Conservation (phyloP, 2,797 vertebrate species). For the Rallus crepitans region DNA sequence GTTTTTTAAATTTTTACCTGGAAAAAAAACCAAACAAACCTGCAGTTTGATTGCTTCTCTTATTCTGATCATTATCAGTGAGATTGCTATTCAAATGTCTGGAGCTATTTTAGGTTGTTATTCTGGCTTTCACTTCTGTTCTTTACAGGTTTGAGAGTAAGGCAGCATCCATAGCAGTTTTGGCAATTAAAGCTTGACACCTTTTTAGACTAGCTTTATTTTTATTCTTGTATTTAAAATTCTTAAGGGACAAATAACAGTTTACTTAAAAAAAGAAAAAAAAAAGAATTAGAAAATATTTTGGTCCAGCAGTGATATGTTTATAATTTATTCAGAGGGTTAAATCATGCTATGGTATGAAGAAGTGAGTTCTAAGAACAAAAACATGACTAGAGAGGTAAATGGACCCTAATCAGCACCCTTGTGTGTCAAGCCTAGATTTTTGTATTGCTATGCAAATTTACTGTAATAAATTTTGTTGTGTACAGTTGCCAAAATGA, state of each 20-base stretch:
- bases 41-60: neutral
- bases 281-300: neutral
- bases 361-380: neutral
- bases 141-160: neutral
- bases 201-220: neutral
- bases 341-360: neutral
- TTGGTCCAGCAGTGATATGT: neutral
- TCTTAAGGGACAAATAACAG: neutral
- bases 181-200: neutral
- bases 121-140: neutral
- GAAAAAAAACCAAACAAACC: neutral
- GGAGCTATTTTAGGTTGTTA: neutral
- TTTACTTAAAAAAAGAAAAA: neutral
- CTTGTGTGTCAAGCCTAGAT: neutral
- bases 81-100: neutral
- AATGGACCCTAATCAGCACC: neutral
- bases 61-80: neutral
- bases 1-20: neutral
- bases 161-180: neutral
- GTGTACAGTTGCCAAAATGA: neutral
- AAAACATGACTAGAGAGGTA: neutral
- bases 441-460: neutral
- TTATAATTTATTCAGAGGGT: neutral
- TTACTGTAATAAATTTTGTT: neutral
- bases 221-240: neutral